phyloP scores from a whole-genome alignment of 2,113 vertebrate genomes.

The Aptenodytes forsteri region DNA sequence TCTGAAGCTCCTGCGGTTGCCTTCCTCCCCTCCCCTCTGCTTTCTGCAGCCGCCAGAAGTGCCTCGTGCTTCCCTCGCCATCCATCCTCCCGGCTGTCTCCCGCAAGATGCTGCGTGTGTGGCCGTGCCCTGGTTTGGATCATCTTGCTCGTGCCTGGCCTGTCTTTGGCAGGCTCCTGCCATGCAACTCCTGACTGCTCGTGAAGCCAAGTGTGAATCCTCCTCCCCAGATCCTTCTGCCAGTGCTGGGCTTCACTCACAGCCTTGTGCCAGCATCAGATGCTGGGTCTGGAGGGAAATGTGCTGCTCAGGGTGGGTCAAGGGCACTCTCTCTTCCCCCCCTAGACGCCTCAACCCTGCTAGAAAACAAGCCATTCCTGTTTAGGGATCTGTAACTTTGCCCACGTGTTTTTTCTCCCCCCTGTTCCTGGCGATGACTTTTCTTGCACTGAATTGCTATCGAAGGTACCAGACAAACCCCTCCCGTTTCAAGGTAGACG shows the following conservation, averaged over 20 bases:
- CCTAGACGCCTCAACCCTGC: background rate
- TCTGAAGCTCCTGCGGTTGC: background rate
- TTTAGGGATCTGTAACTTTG: background rate
- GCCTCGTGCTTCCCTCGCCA: accelerated
- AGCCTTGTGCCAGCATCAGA: background rate
- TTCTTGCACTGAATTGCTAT: background rate
- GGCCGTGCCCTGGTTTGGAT: background rate
- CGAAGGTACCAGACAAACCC: background rate
- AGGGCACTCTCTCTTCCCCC: background rate
- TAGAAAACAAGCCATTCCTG: background rate
- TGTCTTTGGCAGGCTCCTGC: background rate
- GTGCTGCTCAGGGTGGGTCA: background rate
- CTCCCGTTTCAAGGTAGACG: background rate
- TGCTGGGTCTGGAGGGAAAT: background rate
- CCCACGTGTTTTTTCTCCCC: background rate
- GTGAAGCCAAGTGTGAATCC: background rate
- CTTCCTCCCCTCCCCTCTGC: background rate
- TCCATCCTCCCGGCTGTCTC: background rate
- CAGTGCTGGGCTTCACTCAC: background rate
- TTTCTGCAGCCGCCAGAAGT: background rate
- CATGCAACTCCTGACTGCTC: background rate
- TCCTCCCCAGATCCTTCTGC: background rate
- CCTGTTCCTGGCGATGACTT: background rate
- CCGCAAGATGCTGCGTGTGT: accelerated
- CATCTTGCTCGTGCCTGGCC: background rate